Evolutionary conservation across 2,797 vertebrate species (phyloP), one percentile per base, ranked within the genome.

Genomic region (Cottoperca gobio): DNA sequence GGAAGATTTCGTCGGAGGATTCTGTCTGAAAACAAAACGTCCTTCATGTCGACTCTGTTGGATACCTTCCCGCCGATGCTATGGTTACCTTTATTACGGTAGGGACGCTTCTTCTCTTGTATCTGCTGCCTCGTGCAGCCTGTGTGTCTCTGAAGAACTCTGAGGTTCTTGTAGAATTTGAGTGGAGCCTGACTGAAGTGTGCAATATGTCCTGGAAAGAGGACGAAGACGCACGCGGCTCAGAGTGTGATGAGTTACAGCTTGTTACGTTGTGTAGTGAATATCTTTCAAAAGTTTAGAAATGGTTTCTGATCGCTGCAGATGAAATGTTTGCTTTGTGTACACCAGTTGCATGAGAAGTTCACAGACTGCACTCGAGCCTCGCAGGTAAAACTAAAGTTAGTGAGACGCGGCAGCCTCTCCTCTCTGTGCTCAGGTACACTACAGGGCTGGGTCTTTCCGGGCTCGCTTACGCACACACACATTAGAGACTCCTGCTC

Each of bases 81-180:
- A 96, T 96, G 95, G 95, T 95, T 95, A 95, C 95, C 93, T 95
- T 96, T 93, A 93, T 95, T 94, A 95, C 95, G 95, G 95, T 96
- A 95, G 74, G 95, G 60, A 68, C 8, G 6, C 61, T 70, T 81
- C 24, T 42, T 74, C 77, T 23, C 40, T 59, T 60, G 42, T 49
- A 39, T 28, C 64, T 48, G 66, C 45, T 14, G 54, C 49, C 21
- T 14, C 31, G 4, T 61, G 12, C 40, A 63, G 24, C 19, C 1
- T 50, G 19, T 19, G 3, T 49, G 12, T 42, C 13, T 17, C 50
- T n/a, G 40, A 45, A 16, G 16, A 78, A 66, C 66, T 70, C n/a
- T 48, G 54, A 23, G 69, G 58, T 49, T 74, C 12, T 35, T 39
- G 31, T 3, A 3, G 50, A 60, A 23, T 68, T 13, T 57, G 39